phyloP scores from a whole-genome alignment of 2,797 vertebrate genomes.

The Geotrypetes seraphini region DNA sequence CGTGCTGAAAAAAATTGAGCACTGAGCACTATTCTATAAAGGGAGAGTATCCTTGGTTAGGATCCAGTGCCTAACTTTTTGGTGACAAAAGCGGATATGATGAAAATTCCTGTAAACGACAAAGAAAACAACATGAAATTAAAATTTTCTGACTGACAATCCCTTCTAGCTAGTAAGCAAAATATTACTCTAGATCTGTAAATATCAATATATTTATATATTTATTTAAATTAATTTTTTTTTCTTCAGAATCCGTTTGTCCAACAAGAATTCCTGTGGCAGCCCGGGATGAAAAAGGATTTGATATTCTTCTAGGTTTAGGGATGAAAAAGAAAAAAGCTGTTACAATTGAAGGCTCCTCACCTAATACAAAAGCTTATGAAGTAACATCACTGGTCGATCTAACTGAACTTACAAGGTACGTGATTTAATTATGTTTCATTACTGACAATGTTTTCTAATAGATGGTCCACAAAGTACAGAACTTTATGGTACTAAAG shows the following conservation, averaged over 20 bases:
- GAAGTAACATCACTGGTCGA: slow-evolving; percentile 77
- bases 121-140: no score
- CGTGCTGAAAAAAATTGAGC: no score
- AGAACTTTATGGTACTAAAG: not conserved
- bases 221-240: no score
- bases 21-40: no score
- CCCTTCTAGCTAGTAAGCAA: no score
- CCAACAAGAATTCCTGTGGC: slow-evolving; percentile 79
- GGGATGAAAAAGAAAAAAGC: slow-evolving; percentile 83
- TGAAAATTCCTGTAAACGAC: no score
- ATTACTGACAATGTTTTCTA: not conserved
- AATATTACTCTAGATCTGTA: no score
- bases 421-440: not conserved
- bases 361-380: slow-evolving; percentile 74
- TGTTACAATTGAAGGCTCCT: slow-evolving; percentile 77
- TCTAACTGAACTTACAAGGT: slow-evolving; percentile 85
- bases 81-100: no score
- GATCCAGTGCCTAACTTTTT: no score
- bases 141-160: no score
- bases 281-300: slow-evolving; percentile 89
- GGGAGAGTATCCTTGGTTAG: no score
- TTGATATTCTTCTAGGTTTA: slow-evolving; percentile 85
- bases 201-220: no score
- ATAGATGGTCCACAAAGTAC: not conserved
- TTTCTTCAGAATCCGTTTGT: slow-evolving; percentile 84